Evolutionary conservation across 2,797 vertebrate species (phyloP), one percentile per base, ranked within the genome.

Genomic region (Avahi laniger): DNA sequence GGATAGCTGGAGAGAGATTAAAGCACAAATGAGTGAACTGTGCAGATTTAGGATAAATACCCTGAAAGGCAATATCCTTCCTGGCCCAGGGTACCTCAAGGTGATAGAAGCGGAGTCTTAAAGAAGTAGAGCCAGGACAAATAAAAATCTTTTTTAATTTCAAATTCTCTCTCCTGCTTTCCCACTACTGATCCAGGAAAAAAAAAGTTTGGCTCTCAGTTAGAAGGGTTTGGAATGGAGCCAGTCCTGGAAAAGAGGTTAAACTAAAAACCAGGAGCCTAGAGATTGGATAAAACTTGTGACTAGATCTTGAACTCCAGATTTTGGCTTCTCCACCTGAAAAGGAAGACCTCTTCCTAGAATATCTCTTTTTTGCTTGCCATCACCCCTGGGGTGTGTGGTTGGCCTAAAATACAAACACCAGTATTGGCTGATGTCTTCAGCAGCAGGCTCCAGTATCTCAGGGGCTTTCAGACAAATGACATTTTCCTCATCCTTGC

Each of bases 391-490:
- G 67, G 48, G 61, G 28, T 38, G 7, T 83, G 18, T 89, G 43
- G 26, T 35, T 63, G 46, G 22, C 33, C 75, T 93, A 83, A 76
- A 96, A 76, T 13, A 73, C 67, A 95, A 92, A 95, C 67, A 84
- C 12, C 30, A 63, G 41, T 28, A 15, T 50, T 88, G 35, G 20
- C 22, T 94, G 35, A 22, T 95, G 35, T 84, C 95, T 91, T 96
- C 30, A 83, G 72, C 75, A 85, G 26, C 24, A 76, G n/a, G 13
- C 41, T 93, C 46, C 46, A 33, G 35, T 15, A 81, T 89, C 46
- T 46, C 79, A 65, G 46, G 69, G 24, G 52, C 33, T 92, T 88
- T 78, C 57, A 82, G 41, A 89, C 38, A 93, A 95, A 92, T 95
- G 92, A 80, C 61, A 85, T 75, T 17, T 94, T 75, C 80, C 61